phyloP scores from a whole-genome alignment of 2,888 invertebrate species.

The Hirudinaria manillensis region DNA sequence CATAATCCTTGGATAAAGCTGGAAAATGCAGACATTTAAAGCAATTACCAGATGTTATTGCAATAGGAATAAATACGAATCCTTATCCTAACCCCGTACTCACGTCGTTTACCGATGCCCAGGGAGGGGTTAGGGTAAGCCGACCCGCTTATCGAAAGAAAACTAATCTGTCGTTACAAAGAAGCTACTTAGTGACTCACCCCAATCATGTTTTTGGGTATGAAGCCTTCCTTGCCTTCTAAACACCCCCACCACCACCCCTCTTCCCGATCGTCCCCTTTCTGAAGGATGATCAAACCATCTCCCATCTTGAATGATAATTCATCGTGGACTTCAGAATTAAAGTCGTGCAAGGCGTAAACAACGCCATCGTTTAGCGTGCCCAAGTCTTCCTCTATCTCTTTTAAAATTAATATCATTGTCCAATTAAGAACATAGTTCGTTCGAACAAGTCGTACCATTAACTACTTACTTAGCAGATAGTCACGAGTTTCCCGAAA shows the following conservation, averaged over 20 bases:
- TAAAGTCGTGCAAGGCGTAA: constrained; percentile 89
- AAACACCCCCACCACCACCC: constrained; percentile 57
- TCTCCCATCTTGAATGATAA: constrained; percentile 76
- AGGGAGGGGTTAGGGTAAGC: too few species aligned
- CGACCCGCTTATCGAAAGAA: too few species aligned
- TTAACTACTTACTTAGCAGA: constrained; percentile 7
- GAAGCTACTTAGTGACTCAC: constrained; percentile 3
- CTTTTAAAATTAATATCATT: constrained; percentile 7
- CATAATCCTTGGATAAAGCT: too few species aligned
- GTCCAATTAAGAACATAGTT: neutral
- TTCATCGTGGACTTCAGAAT: constrained; percentile 84
- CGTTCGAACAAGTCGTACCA: neutral
- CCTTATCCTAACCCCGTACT: too few species aligned
- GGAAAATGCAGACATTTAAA: too few species aligned
- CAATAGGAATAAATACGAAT: too few species aligned
- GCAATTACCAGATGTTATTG: too few species aligned
- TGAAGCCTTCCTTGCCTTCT: constrained; percentile 69
- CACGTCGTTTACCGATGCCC: too few species aligned
- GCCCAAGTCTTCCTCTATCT: constrained; percentile 88
- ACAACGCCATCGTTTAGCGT: constrained; percentile 86
- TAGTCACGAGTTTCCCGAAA: constrained; percentile 25
- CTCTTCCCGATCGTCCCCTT: constrained; percentile 97
- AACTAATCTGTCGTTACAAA: too few species aligned
- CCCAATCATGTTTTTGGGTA: constrained; percentile 26
- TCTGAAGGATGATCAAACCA: constrained; percentile 77